phyloP scores from a whole-genome alignment of 2,888 invertebrate genomes.

The Oconnorella tubifera region DNA sequence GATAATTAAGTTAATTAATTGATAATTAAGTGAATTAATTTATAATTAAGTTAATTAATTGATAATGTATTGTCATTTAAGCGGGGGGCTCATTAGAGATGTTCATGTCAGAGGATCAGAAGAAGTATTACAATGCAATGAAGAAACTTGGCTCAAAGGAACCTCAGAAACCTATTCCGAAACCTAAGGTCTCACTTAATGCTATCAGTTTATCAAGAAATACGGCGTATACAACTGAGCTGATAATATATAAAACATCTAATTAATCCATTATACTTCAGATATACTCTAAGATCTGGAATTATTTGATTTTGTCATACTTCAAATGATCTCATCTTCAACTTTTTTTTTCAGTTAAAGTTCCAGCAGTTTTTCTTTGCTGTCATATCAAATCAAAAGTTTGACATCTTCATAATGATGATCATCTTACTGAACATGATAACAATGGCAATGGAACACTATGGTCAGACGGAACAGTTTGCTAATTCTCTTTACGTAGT shows the following conservation, averaged over 20 bases:
- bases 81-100: slow-evolving; percentile 96
- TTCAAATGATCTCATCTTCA: no score
- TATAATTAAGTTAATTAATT: no score
- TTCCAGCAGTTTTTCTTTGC: slow-evolving; percentile 95
- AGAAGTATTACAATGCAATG: slow-evolving; percentile 92
- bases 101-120: slow-evolving; percentile 78
- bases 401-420: slow-evolving; percentile 99
- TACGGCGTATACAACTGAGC: no score
- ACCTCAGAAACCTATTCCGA: slow-evolving; percentile 94
- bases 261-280: no score
- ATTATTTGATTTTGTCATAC: not conserved
- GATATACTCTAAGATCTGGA: no score
- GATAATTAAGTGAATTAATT: no score
- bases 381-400: slow-evolving; percentile 95
- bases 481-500: no score
- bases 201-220: no score
- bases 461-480: no score
- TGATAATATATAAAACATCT: no score
- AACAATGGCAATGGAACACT: slow-evolving; percentile 97
- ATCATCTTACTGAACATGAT: slow-evolving; percentile 98
- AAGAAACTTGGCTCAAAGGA: slow-evolving; percentile 99
- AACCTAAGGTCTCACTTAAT: slow-evolving; percentile 83
- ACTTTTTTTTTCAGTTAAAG: slow-evolving; percentile 79
- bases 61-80: slow-evolving; percentile 6
- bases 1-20: no score